phyloP scores from a whole-genome alignment of 2,113 vertebrate species.

The Sprattus sprattus region DNA sequence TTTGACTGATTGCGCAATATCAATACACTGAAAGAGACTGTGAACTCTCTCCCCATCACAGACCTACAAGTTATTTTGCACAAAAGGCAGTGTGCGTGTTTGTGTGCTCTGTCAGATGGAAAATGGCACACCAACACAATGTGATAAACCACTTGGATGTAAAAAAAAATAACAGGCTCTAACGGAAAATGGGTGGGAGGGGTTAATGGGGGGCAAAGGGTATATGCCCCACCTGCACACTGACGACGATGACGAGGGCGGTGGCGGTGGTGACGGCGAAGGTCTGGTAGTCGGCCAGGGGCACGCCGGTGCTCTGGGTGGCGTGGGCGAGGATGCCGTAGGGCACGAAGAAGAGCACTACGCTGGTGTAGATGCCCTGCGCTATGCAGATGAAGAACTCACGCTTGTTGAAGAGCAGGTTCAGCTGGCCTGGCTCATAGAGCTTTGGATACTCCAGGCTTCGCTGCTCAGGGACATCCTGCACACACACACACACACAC shows the following conservation, averaged over 20 bases:
- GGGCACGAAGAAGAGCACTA: conserved; percentile 92
- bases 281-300: conserved; percentile 91
- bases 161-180: no score
- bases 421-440: conserved; percentile 92
- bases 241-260: conserved; percentile 90
- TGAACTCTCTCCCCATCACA: conserved; percentile 31
- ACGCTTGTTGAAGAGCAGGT: conserved; percentile 95
- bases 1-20: no score
- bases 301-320: conserved; percentile 78
- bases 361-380: conserved; percentile 92
- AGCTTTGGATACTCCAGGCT: conserved; percentile 93
- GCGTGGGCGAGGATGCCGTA: conserved; percentile 79
- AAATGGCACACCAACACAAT: not conserved
- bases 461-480: conserved; percentile 91
- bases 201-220: not conserved
- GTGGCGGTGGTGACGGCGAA: conserved; percentile 92
- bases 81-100: not conserved
- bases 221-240: conserved; percentile 79
- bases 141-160: not conserved
- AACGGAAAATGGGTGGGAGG: not conserved
- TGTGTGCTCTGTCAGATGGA: no score
- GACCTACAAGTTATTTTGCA: conserved; percentile 25
- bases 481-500: conserved; percentile 2
- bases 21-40: no score
- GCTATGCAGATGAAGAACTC: conserved; percentile 97